Conservation (phyloP, 2,113 vertebrate species). For the Myotis yumanensis region DNA sequence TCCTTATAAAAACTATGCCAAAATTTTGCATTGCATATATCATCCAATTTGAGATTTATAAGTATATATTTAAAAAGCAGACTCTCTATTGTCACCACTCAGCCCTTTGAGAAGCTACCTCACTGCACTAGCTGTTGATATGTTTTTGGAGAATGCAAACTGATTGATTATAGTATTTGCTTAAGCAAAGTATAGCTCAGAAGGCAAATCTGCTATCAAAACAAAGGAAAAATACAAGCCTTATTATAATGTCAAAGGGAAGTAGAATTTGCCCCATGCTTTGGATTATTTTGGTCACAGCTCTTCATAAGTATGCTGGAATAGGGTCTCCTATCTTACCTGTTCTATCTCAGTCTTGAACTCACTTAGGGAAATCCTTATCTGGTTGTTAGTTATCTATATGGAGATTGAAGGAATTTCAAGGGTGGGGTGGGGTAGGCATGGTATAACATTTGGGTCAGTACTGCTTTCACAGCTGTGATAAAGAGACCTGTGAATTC, state of each 20-base stretch:
- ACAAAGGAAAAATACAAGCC: neutral
- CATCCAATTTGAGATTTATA: neutral
- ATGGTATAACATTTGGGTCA: neutral
- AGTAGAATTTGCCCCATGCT: neutral
- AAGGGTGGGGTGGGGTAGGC: neutral
- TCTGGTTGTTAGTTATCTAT: neutral
- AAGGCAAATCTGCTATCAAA: neutral
- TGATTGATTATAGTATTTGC: neutral
- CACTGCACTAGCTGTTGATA: neutral
- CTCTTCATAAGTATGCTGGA: accelerated
- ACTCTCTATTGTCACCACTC: neutral
- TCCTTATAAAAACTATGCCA: neutral
- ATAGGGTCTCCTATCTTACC: too few species aligned
- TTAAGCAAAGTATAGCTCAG: neutral
- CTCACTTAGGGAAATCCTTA: neutral
- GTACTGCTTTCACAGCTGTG: neutral
- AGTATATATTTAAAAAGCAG: neutral
- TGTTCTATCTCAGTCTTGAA: neutral
- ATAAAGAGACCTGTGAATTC: neutral
- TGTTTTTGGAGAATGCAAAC: neutral
- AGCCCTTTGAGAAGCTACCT: neutral
- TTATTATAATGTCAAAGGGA: neutral
- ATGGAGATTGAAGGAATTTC: neutral
- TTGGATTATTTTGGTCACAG: neutral
- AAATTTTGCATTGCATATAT: neutral